Evolutionary conservation across 2,888 invertebrate species (phyloP).

Genomic region (Minunthozetes semirufus): DNA sequence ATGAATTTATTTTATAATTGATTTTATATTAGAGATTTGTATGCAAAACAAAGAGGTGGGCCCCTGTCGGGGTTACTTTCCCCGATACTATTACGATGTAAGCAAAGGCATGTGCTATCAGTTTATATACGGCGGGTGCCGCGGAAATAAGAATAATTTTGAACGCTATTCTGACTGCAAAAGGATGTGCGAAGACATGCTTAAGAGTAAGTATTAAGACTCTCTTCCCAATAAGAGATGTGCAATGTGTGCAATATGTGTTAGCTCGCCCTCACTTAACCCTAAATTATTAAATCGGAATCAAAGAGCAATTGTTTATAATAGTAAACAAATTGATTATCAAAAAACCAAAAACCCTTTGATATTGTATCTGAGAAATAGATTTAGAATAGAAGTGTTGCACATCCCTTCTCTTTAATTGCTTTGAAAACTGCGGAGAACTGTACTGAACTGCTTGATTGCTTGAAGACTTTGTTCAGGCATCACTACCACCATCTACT

Average conservation of each 20-base stretch:
- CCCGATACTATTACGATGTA: slow-evolving; percentile 78
- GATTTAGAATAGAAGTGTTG: neutral
- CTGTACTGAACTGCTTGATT: neutral
- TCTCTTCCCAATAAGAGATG: too few species aligned
- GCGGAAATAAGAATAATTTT: slow-evolving; percentile 82
- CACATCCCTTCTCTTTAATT: neutral
- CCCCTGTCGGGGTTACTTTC: slow-evolving; percentile 78
- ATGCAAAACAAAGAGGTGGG: slow-evolving; percentile 69
- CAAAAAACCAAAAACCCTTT: too few species aligned
- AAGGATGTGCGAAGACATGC: slow-evolving; percentile 46
- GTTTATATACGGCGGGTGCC: slow-evolving; percentile 81
- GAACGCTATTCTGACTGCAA: slow-evolving; percentile 63
- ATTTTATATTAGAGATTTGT: slow-evolving; percentile 63
- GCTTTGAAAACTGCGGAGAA: neutral
- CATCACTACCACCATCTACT: slow-evolving; percentile 38
- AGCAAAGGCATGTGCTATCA: slow-evolving; percentile 64
- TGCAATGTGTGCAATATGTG: too few species aligned
- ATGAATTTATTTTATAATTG: too few species aligned
- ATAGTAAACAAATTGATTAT: too few species aligned
- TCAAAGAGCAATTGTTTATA: too few species aligned
- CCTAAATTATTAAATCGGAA: too few species aligned
- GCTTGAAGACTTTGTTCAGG: slow-evolving; percentile 25
- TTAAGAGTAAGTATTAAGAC: slow-evolving; percentile 39
- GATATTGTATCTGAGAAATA: too few species aligned
- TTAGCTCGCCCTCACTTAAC: too few species aligned